phyloP scores from a whole-genome alignment of 2,888 invertebrate species.

The Dyspetes luteomarginatus region DNA sequence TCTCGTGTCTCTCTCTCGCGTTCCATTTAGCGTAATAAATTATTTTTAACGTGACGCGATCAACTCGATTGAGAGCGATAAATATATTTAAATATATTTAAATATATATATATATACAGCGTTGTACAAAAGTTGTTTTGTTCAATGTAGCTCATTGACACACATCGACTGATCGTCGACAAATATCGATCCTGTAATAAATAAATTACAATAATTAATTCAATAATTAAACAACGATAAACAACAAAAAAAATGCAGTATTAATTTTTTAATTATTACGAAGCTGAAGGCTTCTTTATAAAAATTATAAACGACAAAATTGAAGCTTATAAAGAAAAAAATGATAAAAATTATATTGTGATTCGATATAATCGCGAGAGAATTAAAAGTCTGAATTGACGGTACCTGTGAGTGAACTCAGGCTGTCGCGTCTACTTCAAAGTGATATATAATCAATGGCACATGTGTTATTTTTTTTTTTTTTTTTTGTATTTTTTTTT shows the following conservation, averaged over 20 bases:
- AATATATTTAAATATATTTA: slow-evolving; percentile 1
- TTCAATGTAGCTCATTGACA: not conserved
- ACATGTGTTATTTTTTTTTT: not conserved
- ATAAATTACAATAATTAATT: not conserved
- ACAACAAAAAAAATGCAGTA: too few species aligned
- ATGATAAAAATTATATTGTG: not conserved
- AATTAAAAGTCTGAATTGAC: not conserved
- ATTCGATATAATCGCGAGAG: not conserved
- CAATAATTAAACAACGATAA: not conserved
- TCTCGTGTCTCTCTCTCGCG: slow-evolving; percentile 21
- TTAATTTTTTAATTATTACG: not conserved
- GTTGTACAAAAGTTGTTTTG: not conserved
- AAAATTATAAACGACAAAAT: not conserved
- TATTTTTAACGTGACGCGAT: slow-evolving; percentile 39
- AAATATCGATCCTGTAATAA: not conserved
- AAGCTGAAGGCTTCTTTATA: too few species aligned
- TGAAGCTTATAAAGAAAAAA: not conserved
- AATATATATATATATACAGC: not conserved
- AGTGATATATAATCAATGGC: not conserved
- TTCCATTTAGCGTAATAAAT: slow-evolving; percentile 28
- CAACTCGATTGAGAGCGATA: not conserved
- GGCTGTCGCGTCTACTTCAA: not conserved
- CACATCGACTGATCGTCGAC: too few species aligned
- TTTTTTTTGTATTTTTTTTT: not conserved
- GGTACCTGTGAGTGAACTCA: not conserved